These are phyloP conservation scores for Podocnemis expansa DNA, from an alignment of 2,113 vertebrate genomes.

Conservation along the genomic window DNA sequence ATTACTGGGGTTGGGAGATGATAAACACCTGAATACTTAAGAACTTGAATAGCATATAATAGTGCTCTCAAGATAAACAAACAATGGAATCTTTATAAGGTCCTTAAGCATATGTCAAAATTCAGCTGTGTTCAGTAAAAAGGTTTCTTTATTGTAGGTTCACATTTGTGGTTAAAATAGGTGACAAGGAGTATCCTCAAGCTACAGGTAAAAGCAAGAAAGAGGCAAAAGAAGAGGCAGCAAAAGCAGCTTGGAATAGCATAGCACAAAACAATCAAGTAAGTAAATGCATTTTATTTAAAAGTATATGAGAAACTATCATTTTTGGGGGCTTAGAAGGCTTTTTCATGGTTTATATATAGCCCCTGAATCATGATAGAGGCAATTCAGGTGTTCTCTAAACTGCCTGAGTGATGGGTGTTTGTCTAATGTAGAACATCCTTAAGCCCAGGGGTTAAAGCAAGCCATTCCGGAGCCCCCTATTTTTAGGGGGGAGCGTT, in stretches of 20 bases:
- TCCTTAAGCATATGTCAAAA: neutral
- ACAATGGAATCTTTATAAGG: neutral
- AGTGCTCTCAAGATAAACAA: neutral
- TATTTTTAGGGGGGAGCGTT: no score
- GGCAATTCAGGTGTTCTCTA: neutral
- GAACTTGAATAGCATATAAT: neutral
- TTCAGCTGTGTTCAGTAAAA: constrained; percentile 10
- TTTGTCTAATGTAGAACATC: neutral
- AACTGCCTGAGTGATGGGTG: neutral
- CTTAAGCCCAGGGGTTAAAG: no score
- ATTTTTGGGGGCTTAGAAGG: neutral
- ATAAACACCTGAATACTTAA: neutral
- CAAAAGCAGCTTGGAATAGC: constrained; percentile 24
- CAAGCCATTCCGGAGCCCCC: no score
- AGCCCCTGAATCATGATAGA: neutral
- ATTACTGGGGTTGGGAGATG: neutral
- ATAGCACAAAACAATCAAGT: constrained; percentile 44
- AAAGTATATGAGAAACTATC: neutral
- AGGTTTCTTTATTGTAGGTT: constrained; percentile 70
- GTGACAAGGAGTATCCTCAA: neutral
- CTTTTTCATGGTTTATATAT: neutral
- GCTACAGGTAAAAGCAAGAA: constrained; percentile 72
- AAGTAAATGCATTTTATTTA: constrained; percentile 1
- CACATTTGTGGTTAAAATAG: constrained; percentile 57
- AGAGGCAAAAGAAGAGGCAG: constrained; percentile 72